Conservation (phyloP, 1,140 invertebrate species). For the Melanaphis sacchari region DNA sequence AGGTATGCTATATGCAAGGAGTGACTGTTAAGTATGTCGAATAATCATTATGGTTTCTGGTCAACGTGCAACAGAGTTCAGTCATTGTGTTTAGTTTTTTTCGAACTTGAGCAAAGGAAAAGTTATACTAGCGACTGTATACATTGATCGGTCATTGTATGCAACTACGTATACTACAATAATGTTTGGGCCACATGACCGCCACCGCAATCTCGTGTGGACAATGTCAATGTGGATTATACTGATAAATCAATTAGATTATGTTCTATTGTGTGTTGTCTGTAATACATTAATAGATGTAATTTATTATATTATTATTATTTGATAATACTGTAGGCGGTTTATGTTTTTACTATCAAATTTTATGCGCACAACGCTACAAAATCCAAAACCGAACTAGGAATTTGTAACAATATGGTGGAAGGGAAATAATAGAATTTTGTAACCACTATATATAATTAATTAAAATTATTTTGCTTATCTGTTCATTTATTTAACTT, state of each 20-base stretch:
- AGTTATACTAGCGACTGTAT: not conserved
- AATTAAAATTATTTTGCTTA: not conserved
- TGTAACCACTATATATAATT: not conserved
- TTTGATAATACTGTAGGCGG: not conserved
- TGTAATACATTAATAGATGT: not conserved
- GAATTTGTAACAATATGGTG: not conserved
- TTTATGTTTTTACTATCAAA: not conserved
- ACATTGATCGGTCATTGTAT: not conserved
- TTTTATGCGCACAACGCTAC: not conserved
- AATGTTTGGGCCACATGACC: not conserved
- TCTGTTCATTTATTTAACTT: not conserved
- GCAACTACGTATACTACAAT: not conserved
- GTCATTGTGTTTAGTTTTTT: not conserved
- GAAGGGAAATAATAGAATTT: not conserved
- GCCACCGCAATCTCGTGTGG: not conserved
- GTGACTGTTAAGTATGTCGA: not conserved
- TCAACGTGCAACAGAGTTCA: not conserved
- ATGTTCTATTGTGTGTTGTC: not conserved
- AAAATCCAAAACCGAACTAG: not conserved
- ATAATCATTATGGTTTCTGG: not conserved
- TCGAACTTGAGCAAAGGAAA: not conserved
- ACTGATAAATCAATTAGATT: not conserved
- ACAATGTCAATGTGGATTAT: not conserved
- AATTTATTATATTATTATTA: not conserved
- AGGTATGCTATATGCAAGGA: not conserved